Conservation (phyloP, 92 coral and sea anemone species). For the Umimayanthus kanabou region DNA sequence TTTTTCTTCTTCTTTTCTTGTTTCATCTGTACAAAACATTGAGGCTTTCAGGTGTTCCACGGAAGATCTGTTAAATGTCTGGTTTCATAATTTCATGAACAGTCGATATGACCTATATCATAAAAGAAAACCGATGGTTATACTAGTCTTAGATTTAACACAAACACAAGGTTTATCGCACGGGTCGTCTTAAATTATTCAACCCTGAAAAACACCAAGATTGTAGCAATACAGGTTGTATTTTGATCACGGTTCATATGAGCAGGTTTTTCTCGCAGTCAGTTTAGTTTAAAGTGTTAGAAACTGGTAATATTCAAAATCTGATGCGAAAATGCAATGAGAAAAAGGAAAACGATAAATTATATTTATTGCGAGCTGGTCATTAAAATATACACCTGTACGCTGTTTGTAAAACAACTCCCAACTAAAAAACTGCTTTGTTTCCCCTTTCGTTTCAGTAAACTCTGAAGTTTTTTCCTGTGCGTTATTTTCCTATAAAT, state of each 20-base stretch:
- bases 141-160: not conserved
- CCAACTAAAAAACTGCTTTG: no score
- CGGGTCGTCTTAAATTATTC: slow-evolving; percentile 6
- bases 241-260: slow-evolving; percentile 9
- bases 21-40: not conserved
- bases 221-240: slow-evolving; percentile 1
- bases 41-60: not conserved
- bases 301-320: not conserved
- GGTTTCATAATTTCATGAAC: not conserved
- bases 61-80: not conserved
- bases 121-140: not conserved
- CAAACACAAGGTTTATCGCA: not conserved
- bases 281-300: not conserved
- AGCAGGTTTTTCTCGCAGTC: not conserved
- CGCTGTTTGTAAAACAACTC: not conserved
- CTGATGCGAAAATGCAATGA: not conserved
- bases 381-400: not conserved
- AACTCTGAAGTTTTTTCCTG: not conserved
- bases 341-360: not conserved
- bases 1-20: not conserved
- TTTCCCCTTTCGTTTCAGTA: not conserved
- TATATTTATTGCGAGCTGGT: not conserved
- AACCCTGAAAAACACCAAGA: not conserved
- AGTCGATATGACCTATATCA: not conserved
- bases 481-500: no score